Conservation (phyloP, 1,140 invertebrate species). For the Holcopasites calliopsidis region DNA sequence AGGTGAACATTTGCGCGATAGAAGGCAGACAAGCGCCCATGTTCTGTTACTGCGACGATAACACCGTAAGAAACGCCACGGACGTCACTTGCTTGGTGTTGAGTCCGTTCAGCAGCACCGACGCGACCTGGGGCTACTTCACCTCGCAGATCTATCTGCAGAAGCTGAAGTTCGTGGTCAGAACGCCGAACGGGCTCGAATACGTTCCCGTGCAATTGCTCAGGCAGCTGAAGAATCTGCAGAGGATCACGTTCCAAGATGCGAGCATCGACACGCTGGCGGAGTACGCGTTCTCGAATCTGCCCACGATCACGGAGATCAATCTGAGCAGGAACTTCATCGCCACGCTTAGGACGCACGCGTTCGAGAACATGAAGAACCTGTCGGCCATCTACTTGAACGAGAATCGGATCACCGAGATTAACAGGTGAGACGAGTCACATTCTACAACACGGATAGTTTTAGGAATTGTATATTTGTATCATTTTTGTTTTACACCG, state of each 20-base stretch:
- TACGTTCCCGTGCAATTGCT: constrained; percentile 86
- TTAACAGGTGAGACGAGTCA: constrained; percentile 80
- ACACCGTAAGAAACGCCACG: constrained; percentile 70
- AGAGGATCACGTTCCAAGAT: constrained; percentile 85
- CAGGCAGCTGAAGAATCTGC: constrained; percentile 83
- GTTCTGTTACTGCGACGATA: constrained; percentile 77
- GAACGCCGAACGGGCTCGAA: constrained; percentile 82
- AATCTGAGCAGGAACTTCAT: constrained; percentile 85
- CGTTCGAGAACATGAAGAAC: constrained; percentile 85
- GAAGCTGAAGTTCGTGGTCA: constrained; percentile 85
- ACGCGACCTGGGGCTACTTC: constrained; percentile 86
- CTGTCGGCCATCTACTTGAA: constrained; percentile 85
- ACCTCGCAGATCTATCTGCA: constrained; percentile 84
- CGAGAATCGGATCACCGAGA: constrained; percentile 86
- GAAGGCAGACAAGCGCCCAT: constrained; percentile 70
- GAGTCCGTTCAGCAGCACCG: constrained; percentile 82
- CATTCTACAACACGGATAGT: neutral
- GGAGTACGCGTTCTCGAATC: constrained; percentile 85
- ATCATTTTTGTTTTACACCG: constrained; percentile 70
- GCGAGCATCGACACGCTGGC: constrained; percentile 84
- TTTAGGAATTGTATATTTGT: constrained; percentile 77
- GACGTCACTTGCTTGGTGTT: constrained; percentile 84
- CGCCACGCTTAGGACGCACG: constrained; percentile 81
- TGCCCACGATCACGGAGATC: constrained; percentile 84
- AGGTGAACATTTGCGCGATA: constrained; percentile 78